Conservation (phyloP, 2,888 invertebrate genomes). For the Polia nebulosa region DNA sequence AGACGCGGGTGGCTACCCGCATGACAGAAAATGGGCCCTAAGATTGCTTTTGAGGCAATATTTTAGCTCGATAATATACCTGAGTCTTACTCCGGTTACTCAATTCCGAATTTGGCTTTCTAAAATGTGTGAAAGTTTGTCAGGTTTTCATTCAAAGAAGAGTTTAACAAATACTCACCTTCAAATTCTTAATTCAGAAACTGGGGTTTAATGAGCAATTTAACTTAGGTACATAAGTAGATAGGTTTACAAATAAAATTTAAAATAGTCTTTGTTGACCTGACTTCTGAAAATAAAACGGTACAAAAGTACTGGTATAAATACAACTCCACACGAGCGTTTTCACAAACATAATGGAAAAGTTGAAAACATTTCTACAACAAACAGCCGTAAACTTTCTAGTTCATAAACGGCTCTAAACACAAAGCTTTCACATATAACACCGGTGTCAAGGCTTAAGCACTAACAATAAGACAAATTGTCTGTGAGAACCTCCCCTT, state of each 20-base stretch:
- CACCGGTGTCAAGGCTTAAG: constrained; percentile 35
- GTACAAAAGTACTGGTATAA: background rate
- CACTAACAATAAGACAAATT: constrained; percentile 48
- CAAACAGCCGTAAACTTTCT: constrained; percentile 30
- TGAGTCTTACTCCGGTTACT: too few relatives aligned
- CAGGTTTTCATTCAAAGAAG: too few relatives aligned
- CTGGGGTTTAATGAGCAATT: constrained; percentile 4
- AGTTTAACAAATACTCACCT: too few relatives aligned
- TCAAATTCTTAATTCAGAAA: too few relatives aligned
- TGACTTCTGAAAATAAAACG: background rate
- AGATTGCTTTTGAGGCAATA: constrained; percentile 27
- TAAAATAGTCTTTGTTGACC: background rate
- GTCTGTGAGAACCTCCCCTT: constrained; percentile 26
- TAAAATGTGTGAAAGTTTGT: too few relatives aligned
- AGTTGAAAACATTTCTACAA: constrained; percentile 31
- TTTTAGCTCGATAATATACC: constrained; percentile 22
- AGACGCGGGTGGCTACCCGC: too few relatives aligned
- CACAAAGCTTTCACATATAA: constrained; percentile 42
- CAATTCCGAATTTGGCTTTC: too few relatives aligned
- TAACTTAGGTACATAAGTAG: background rate
- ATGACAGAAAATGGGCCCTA: too few relatives aligned
- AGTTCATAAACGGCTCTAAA: constrained; percentile 29
- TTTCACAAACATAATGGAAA: constrained; percentile 19
- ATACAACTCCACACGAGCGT: background rate
- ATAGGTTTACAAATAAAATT: background rate